Conservation (phyloP, 2,797 vertebrate genomes). For the Toxotes lorentzi region DNA sequence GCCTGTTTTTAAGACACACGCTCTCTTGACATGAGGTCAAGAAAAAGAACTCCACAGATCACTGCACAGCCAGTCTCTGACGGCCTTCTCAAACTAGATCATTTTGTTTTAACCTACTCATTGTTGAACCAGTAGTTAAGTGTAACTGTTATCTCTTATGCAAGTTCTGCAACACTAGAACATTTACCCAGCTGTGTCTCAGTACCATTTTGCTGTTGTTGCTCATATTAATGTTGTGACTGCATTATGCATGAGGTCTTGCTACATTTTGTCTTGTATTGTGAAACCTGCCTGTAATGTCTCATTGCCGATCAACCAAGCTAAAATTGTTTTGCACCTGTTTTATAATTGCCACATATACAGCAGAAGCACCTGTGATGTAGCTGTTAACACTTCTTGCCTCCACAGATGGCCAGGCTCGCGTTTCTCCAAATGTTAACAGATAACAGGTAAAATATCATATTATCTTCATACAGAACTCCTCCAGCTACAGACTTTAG, state of each 20-base stretch:
- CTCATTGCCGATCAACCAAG: slow-evolving; percentile 10
- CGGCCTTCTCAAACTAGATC: background rate
- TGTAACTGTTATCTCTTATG: background rate
- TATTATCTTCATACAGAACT: background rate
- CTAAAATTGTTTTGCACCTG: background rate
- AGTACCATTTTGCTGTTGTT: slow-evolving; percentile 4
- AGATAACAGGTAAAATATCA: background rate
- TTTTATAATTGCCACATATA: slow-evolving; percentile 11
- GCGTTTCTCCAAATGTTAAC: slow-evolving; percentile 7
- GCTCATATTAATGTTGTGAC: background rate
- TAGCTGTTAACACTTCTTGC: slow-evolving; percentile 4
- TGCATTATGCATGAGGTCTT: slow-evolving; percentile 31
- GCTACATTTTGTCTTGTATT: slow-evolving; percentile 7
- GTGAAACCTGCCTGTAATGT: slow-evolving; percentile 2
- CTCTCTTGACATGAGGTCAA: slow-evolving; percentile 17
- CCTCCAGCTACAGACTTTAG: no score
- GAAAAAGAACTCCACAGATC: slow-evolving; percentile 18
- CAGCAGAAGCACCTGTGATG: slow-evolving; percentile 16
- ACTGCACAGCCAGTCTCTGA: background rate
- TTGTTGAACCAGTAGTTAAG: background rate
- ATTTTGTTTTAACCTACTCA: background rate
- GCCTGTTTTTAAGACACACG: slow-evolving; percentile 34
- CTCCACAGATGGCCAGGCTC: slow-evolving; percentile 13
- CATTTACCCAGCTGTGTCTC: slow-evolving; percentile 7
- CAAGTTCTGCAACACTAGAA: background rate